Base-by-base conservation (phyloP, 2,797 vertebrate genomes). In the Eutrigla gurnardus region DNA sequence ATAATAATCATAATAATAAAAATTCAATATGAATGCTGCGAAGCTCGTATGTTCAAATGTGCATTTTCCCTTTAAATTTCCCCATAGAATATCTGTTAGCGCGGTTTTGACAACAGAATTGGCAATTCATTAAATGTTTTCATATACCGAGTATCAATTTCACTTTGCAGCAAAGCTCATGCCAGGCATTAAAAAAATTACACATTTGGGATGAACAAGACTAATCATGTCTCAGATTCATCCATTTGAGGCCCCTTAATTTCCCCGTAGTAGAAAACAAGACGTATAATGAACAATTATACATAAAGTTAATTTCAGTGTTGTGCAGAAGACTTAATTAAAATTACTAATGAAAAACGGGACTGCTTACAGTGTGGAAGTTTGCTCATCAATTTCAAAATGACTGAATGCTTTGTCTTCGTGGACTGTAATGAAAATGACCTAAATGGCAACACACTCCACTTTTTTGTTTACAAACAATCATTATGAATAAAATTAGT, bases 281-380 rank as follows among this genome's bases (percentile, higher is more conserved):
- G 94, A 94, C 85, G 89, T 92, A 92, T 95, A 95, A 94, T 95
- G 94, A 95, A 94, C 94, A 95, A 95, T 95, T 95, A 95, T 94
- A 94, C 93, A 95, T 94, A 94, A 93, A 94, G 94, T 94, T 93
- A 93, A 94, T 95, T 94, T 94, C 93, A 92, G 87, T 93, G 91
- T 92, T 93, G 92, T 92, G 94, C 80, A 82, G 92, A 93, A 86
- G 89, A 95, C 93, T 95, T 95, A 95, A 95, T 95, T 95, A 95
- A 95, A 95, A 95, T 94, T 89, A 92, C 89, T 94, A 95, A 95
- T 95, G 94, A 92, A 94, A 95, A 94, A 95, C 92, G 77, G 87
- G 92, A 85, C 86, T 81, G 91, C 91, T 88, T 94, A 93, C 90
- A 88, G 88, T 90, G 87, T 78, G 84, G 81, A 92, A 91, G 86